Conservation (phyloP, 2,888 invertebrate genomes). For the Pteria penguin region DNA sequence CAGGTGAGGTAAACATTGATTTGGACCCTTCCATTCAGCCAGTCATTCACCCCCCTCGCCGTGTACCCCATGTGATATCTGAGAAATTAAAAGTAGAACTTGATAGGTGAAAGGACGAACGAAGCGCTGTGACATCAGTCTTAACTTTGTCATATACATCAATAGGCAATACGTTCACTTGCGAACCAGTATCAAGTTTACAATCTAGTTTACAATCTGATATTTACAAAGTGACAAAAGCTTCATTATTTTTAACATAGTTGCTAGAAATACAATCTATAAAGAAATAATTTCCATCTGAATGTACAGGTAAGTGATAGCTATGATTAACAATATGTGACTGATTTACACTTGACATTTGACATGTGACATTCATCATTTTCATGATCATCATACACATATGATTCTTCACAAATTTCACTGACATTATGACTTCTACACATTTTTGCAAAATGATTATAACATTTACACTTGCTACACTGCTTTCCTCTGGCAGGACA, state of each 20-base stretch:
- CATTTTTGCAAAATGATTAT: not conserved
- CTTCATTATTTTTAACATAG: not conserved
- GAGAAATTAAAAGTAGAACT: no score
- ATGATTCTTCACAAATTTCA: not conserved
- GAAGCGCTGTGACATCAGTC: not conserved
- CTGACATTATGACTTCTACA: not conserved
- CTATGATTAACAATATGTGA: not conserved
- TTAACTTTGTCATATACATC: not conserved
- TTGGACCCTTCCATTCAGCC: not conserved
- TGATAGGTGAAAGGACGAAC: not conserved
- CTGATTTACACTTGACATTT: not conserved
- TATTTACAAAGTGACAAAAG: not conserved
- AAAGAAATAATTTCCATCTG: not conserved
- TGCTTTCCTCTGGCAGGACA: not conserved
- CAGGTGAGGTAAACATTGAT: not conserved
- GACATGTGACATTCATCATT: no score
- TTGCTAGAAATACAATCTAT: constrained; percentile 1
- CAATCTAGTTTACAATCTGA: not conserved
- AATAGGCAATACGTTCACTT: not conserved
- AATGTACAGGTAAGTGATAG: no score
- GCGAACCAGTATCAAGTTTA: constrained; percentile 3
- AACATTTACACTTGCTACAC: no score
- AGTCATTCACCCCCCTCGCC: not conserved
- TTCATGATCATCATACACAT: no score
- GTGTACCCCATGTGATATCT: no score